phyloP scores from a whole-genome alignment of 2,113 vertebrate species.

The Andinoacara biseriatus region DNA sequence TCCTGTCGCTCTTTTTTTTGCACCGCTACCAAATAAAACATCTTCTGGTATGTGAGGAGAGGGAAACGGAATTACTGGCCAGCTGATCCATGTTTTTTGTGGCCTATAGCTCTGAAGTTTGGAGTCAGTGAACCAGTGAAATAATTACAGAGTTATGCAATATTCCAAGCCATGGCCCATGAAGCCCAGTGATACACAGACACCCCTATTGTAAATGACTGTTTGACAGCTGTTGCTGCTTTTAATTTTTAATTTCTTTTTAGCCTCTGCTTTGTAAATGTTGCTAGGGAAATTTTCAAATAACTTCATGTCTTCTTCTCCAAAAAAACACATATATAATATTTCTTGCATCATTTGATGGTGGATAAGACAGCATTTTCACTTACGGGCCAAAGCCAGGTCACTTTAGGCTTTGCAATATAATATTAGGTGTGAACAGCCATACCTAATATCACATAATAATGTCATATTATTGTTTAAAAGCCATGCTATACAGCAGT shows the following conservation, averaged over 20 bases:
- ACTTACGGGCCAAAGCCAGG: not conserved
- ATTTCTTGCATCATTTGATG: too few relatives aligned
- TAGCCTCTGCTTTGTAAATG: not conserved
- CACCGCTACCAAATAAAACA: not conserved
- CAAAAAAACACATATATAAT: not conserved
- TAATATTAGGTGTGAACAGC: not conserved
- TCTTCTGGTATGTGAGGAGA: not conserved
- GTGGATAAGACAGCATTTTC: accelerated
- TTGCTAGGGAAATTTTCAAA: not conserved
- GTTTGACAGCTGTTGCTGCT: not conserved
- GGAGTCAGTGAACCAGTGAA: not conserved
- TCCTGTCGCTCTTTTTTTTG: not conserved
- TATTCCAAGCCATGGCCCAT: not conserved
- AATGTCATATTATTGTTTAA: not conserved
- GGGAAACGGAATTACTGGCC: not conserved
- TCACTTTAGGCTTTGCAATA: not conserved
- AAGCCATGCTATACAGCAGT: not conserved
- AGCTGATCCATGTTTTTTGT: too few relatives aligned
- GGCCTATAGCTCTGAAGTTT: not conserved
- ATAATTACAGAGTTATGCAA: not conserved
- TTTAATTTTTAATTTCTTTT: not conserved
- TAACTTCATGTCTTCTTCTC: not conserved
- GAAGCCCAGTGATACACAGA: not conserved
- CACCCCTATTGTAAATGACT: not conserved
- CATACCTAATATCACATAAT: not conserved